Conservation (phyloP, 2,797 vertebrate species). For the Delichon dasypus region DNA sequence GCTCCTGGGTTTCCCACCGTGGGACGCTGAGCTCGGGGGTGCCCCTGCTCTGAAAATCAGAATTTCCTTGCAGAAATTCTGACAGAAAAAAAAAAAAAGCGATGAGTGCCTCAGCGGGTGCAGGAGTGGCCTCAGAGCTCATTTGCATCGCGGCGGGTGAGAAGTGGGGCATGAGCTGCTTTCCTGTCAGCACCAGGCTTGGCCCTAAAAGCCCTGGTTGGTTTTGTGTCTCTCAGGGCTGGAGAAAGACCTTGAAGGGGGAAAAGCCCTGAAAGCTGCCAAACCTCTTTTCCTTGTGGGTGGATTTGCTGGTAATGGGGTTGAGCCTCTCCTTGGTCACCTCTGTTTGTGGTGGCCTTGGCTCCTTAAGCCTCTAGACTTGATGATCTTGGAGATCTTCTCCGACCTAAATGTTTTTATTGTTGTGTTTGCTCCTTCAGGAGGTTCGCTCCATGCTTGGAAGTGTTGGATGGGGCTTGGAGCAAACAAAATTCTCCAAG, state of each 20-base stretch:
- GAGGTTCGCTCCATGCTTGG: not conserved
- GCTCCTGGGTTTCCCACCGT: not conserved
- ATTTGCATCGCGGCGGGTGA: not conserved
- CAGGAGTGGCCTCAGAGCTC: not conserved
- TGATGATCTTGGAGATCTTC: not conserved
- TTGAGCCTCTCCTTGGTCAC: not conserved
- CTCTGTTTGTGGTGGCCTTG: fast-evolving
- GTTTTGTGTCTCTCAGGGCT: not conserved
- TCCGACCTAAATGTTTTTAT: not conserved
- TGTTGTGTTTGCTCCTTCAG: not conserved
- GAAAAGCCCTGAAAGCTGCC: not conserved
- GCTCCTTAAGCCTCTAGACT: not conserved
- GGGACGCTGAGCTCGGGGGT: fast-evolving
- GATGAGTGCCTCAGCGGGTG: fast-evolving
- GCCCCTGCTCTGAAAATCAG: not conserved
- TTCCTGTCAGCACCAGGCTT: not conserved
- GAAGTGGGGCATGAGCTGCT: not conserved
- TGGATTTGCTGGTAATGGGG: not conserved
- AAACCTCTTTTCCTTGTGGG: not conserved
- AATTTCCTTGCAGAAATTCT: constrained; percentile 28
- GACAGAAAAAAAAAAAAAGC: not conserved
- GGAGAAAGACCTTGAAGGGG: not conserved
- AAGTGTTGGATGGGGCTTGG: not conserved
- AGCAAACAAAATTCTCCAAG: not conserved
- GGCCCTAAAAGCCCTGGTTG: fast-evolving